A percentile compares a stretch with the other conserved stretches of the same genome.
These are phyloP conservation scores for Drosophila ironensis DNA, from an alignment of 1,140 invertebrate species.

Conservation along the genomic window DNA sequence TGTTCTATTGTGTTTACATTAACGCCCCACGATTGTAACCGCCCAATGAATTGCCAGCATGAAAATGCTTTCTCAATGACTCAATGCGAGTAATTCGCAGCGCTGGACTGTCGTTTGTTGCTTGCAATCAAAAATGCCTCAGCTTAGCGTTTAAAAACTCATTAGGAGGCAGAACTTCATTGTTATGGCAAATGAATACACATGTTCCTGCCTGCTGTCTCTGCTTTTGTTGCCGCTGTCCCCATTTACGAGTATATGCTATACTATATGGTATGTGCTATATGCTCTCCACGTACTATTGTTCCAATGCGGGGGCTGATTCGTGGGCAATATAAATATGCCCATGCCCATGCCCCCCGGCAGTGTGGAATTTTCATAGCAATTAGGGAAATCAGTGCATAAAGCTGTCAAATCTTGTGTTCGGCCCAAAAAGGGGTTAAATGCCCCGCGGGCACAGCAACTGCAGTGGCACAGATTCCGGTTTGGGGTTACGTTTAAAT, in stretches of 20 bases:
- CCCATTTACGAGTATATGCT: background rate
- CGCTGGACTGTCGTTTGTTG: constrained; percentile 4
- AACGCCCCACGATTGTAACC: background rate
- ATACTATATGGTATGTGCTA: background rate
- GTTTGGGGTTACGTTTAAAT: constrained; percentile 1
- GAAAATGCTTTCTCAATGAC: background rate
- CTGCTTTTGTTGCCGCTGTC: background rate
- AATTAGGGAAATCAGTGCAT: constrained; percentile 40
- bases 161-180: constrained; percentile 33
- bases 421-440: constrained; percentile 1
- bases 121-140: constrained; percentile 26
- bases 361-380: constrained; percentile 31
- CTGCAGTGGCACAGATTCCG: constrained; percentile 21
- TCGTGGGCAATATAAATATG: too few relatives aligned
- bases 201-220: too few relatives aligned
- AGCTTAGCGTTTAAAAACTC: constrained; percentile 35
- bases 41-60: background rate
- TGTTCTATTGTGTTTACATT: background rate
- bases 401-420: constrained; percentile 30
- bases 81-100: background rate
- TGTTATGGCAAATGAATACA: constrained; percentile 42
- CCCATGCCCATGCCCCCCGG: too few relatives aligned
- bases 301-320: constrained; percentile 16
- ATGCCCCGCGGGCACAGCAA: background rate
- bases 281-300: constrained; percentile 9